Percentiles rank a stretch among this genome's conserved stretches.
Conservation (phyloP, 2,113 vertebrate genomes). For the Tautogolabrus adspersus region DNA sequence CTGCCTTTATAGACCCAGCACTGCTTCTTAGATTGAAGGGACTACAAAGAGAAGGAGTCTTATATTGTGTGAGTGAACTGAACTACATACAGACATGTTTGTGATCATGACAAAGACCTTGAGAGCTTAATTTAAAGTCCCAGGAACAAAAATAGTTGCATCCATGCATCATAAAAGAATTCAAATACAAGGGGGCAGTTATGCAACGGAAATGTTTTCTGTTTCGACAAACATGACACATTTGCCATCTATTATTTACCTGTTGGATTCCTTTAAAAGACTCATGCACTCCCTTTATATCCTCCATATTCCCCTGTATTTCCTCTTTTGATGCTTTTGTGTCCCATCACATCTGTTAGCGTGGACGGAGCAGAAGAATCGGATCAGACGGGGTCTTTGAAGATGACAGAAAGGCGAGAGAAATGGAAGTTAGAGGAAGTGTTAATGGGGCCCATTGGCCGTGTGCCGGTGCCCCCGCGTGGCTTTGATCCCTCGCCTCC, state of each 20-base stretch:
- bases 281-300: background rate
- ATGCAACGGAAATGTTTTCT: background rate
- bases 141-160: background rate
- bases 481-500: constrained; percentile 64
- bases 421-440: constrained; percentile 47
- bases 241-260: constrained; percentile 5
- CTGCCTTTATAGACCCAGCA: background rate
- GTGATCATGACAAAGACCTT: background rate
- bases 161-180: background rate
- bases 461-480: constrained; percentile 30
- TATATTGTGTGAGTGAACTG: background rate
- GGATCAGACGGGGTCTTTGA: constrained; percentile 48
- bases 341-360: constrained; percentile 31
- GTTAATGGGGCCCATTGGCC: constrained; percentile 55
- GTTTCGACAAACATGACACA: background rate
- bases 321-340: constrained; percentile 14
- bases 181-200: background rate
- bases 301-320: constrained; percentile 2
- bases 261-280: constrained; percentile 7
- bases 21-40: background rate
- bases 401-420: constrained; percentile 45
- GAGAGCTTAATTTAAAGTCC: background rate
- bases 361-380: background rate
- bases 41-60: background rate
- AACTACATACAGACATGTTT: background rate